Base-by-base conservation (phyloP, 2,113 vertebrate genomes). In the Hoplias malabaricus region DNA sequence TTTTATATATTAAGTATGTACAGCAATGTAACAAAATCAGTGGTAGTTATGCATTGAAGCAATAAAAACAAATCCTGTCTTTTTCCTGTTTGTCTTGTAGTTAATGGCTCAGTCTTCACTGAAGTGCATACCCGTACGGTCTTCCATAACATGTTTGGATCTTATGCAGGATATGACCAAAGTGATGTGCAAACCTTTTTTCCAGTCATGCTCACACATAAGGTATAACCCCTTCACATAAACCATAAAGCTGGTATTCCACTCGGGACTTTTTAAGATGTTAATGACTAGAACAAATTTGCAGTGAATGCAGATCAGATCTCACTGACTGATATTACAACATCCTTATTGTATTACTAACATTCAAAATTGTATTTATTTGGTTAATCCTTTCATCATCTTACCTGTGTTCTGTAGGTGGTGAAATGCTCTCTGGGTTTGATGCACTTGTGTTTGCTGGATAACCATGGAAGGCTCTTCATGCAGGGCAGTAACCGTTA, bases 401-500 rank as follows among this genome's bases (percentile, higher is more conserved):
- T 2, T 12, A 53, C 21, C 16, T 53, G 11, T 63, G 16, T 19
- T 63, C 16, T 14, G 4, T 75, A 92, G 90, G 78, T 92, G 36
- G 83, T 89, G 12, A 86, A 83, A 73, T 92, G 90, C 63, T 89
- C 91, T 57, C 80, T 93, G 43, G 89, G 89, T 31, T 87, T 87
- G 38, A 92, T 87, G 62, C 91, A 93, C 29, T 73, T 93, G 66
- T 90, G 90, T 9, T 74, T 93, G 57, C 86, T 91, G 25, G 90
- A 92, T 62, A 88, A 91, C 65, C 90, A 89, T 78, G 91, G 91
- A 16, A 81, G 90, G 34, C 83, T 91, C 38, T 92, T 90, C 82
- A 92, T 92, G 90, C 90, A 92, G 36, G 91, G 91, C 27, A 90
- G 86, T 84, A 92, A 92, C 78, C 87, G 88, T 69, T 91, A 90